Conservation (phyloP, 2,113 vertebrate genomes). For the Ondatra zibethicus region DNA sequence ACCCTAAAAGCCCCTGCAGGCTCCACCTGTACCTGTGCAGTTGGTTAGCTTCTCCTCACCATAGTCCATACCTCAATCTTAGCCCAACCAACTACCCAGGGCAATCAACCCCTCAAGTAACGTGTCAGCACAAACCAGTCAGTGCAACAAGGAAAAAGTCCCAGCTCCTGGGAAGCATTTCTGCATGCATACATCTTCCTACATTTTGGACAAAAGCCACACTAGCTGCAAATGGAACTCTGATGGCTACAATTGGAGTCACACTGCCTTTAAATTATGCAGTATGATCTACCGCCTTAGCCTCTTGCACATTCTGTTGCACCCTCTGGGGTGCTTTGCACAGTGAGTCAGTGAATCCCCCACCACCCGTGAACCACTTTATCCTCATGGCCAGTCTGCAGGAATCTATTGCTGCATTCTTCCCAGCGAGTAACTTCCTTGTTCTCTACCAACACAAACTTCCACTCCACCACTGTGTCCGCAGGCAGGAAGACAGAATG, state of each 20-base stretch:
- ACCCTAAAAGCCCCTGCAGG: not conserved
- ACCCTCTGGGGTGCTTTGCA: not conserved
- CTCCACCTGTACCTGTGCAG: not conserved
- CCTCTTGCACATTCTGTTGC: not conserved
- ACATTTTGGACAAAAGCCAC: constrained; percentile 54
- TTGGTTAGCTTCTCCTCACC: not conserved
- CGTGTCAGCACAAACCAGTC: not conserved
- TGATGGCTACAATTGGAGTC: constrained; percentile 33
- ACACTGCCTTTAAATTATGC: not conserved
- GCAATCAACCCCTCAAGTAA: not conserved
- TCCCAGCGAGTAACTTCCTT: constrained; percentile 94
- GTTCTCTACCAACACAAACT: constrained; percentile 94
- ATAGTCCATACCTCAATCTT: not conserved
- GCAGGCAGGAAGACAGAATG: constrained; percentile 87
- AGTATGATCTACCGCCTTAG: not conserved
- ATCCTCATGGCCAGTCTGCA: constrained; percentile 90
- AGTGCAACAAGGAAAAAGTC: not conserved
- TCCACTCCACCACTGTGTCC: constrained; percentile 93
- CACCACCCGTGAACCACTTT: constrained; percentile 90
- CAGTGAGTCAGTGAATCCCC: constrained; percentile 86
- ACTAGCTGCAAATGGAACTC: constrained; percentile 41
- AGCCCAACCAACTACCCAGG: not conserved
- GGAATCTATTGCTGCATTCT: constrained; percentile 92
- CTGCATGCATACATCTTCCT: not conserved
- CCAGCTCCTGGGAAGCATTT: not conserved